A percentile compares a stretch with the other conserved stretches of the same genome.
Evolutionary conservation across 2,113 vertebrate genomes (phyloP).

Genomic region (Thymallus thymallus): DNA sequence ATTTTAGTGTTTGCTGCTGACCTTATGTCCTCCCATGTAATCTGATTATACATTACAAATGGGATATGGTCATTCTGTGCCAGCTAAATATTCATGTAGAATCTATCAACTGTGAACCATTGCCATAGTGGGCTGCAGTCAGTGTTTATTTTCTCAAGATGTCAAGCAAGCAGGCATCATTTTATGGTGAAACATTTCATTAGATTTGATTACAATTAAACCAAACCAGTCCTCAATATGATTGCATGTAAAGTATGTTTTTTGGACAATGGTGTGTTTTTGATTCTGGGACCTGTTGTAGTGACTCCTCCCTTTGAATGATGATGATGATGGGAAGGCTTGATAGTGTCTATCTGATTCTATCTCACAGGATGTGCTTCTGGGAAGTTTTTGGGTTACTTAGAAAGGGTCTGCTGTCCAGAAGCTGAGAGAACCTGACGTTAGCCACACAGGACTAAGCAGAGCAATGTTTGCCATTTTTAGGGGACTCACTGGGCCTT

Average conservation of each 20-base stretch:
- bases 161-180: too few relatives aligned
- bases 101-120: too few relatives aligned
- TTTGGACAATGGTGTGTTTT: not conserved
- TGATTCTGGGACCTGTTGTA: not conserved
- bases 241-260: not conserved
- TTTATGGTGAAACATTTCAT: too few relatives aligned
- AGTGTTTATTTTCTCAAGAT: too few relatives aligned
- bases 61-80: not conserved
- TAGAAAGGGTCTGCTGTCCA: slow-evolving; percentile 39
- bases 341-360: slow-evolving; percentile 36
- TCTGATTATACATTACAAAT: not conserved
- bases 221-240: too few relatives aligned
- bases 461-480: slow-evolving; percentile 59
- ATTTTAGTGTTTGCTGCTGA: not conserved
- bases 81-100: not conserved
- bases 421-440: slow-evolving; percentile 20
- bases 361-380: slow-evolving; percentile 56
- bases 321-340: slow-evolving; percentile 44
- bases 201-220: too few relatives aligned
- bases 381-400: slow-evolving; percentile 13
- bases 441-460: not conserved
- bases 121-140: too few relatives aligned
- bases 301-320: slow-evolving; percentile 57
- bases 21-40: slow-evolving; percentile 1
- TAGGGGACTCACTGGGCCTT: slow-evolving; percentile 31